Conservation (phyloP, 1,140 invertebrate genomes). For the Monomorium pharaonis region DNA sequence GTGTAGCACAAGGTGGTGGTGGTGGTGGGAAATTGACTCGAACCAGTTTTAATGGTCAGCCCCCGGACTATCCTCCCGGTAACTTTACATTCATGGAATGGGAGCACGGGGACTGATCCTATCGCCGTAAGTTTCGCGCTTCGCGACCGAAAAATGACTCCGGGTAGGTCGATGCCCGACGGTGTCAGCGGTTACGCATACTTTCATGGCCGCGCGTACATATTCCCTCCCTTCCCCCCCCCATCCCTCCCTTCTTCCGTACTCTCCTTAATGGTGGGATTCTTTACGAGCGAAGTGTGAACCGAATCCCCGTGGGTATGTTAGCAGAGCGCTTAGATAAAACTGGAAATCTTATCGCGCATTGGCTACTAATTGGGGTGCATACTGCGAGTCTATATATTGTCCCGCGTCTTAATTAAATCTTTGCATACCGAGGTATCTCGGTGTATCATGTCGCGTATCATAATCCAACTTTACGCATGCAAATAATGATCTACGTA, state of each 20-base stretch:
- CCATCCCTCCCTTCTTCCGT: background rate
- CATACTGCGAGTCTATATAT: slow-evolving; percentile 10
- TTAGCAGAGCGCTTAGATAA: slow-evolving; percentile 3
- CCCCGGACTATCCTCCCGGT: slow-evolving; percentile 55
- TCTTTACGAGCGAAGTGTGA: slow-evolving; percentile 28
- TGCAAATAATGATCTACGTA: background rate
- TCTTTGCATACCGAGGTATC: background rate
- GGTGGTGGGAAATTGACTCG: slow-evolving; percentile 73
- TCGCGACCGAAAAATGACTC: slow-evolving; percentile 66
- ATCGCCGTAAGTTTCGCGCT: slow-evolving; percentile 47
- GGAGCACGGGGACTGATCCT: slow-evolving; percentile 66
- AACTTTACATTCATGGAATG: slow-evolving; percentile 79
- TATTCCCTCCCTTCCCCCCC: background rate
- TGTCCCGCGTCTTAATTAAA: slow-evolving; percentile 27
- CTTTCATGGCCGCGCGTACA: background rate
- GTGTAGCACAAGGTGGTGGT: background rate
- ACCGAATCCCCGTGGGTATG: background rate
- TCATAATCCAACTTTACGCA: background rate
- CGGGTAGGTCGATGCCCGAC: background rate
- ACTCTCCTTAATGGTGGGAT: background rate
- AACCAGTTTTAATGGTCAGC: slow-evolving; percentile 70
- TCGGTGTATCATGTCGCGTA: background rate
- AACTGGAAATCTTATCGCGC: slow-evolving; percentile 38
- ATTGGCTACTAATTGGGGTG: slow-evolving; percentile 31
- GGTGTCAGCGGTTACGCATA: background rate